Evolutionary conservation across 2,797 vertebrate species (phyloP), one percentile per base, ranked within the genome.

Genomic region (Sternarchorhynchus goeldii): DNA sequence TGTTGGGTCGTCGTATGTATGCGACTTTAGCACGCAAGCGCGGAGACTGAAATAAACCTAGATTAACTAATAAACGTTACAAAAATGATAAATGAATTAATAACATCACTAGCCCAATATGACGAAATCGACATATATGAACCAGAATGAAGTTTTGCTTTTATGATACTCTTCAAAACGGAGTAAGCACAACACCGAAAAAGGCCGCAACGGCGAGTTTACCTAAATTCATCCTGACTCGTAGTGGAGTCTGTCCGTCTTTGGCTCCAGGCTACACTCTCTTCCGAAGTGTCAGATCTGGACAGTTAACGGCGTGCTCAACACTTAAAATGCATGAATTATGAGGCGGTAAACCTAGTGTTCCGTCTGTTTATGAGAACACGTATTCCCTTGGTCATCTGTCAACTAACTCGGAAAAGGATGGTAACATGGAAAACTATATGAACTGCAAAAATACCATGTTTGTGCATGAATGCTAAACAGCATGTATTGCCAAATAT

Each of bases 151-250:
- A 20, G 18, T 55, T 62, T n/a, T 29, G n/a, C 0, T 72, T 14
- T 17, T 7, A 25, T 1, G 20, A 36, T 41, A 64, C 34, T 36
- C 34, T 50, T 50, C 45, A 50, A 10, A 14, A 12, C 50, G 12
- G 53, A 75, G 39, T 53, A 58, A 14, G 10, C 6, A 90, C 83
- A 86, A 87, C 86, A 88, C 72, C 77, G 63, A 90, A 83, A 88
- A 81, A 75, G 88, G 81, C 84, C 72, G 90, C 12, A 59, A 87
- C 79, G 82, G 85, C 81, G 64, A 82, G n/a, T 90, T 93, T 93
- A 94, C 93, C 93, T 94, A 93, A 93, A 92, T 89, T 94, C 93
- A 65, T 94, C 93, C 86, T 92, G 92, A 90, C 91, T 92, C 80
- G 92, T 88, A 73, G 93, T 93, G 78, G 93, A 94, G 87, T 94